Conservation (phyloP, 2,113 vertebrate species). For the Odocoileus virginianus region DNA sequence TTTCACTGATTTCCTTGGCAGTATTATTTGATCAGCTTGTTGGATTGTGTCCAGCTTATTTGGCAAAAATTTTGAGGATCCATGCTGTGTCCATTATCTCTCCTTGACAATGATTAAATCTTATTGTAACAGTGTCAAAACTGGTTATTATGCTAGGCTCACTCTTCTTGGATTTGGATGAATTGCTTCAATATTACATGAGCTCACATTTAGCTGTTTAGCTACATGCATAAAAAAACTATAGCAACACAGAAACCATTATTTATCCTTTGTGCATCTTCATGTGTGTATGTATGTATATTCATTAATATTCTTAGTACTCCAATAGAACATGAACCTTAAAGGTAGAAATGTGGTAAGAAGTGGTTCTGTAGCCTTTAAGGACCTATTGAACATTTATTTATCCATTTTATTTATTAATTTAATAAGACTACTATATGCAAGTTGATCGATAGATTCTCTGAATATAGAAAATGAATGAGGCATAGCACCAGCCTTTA, state of each 20-base stretch:
- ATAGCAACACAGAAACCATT: background rate
- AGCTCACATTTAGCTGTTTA: background rate
- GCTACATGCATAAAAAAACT: background rate
- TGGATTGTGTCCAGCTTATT: conserved; percentile 51
- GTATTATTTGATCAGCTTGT: conserved; percentile 50
- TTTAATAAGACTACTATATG: background rate
- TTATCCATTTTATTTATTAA: background rate
- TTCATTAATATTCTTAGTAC: background rate
- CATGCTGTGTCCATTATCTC: conserved; percentile 50
- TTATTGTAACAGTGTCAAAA: background rate
- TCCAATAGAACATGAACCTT: background rate
- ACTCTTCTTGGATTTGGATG: background rate
- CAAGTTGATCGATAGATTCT: background rate
- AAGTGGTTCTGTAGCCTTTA: background rate
- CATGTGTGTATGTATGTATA: background rate
- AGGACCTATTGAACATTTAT: background rate
- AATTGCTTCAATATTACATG: background rate
- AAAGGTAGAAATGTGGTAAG: background rate
- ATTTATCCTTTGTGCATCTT: background rate
- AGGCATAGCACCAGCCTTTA: background rate
- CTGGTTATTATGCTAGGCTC: background rate
- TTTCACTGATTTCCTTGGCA: conserved; percentile 34
- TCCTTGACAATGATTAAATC: conserved; percentile 53
- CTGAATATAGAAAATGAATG: background rate
- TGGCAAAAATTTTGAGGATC: conserved; percentile 55